Evolutionary conservation across 2,797 vertebrate genomes (phyloP), one percentile per base, ranked within the genome.

Genomic region (Cheirogaleus major): DNA sequence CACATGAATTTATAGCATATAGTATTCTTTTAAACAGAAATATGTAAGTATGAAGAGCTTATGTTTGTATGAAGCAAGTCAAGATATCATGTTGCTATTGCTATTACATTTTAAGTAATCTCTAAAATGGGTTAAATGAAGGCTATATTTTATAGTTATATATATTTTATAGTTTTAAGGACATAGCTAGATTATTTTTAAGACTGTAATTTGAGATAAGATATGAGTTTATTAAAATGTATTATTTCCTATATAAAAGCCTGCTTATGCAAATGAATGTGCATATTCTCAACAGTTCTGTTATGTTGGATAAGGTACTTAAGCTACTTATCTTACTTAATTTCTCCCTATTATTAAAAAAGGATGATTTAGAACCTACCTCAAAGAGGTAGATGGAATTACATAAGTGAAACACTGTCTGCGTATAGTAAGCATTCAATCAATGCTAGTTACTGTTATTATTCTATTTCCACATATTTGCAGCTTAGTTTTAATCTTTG

Each of bases 211-310:
- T 96, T 81, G 41, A 83, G 82, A 95, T 78, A 87, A 80, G 32
- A 61, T 73, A 63, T 50, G 43, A 80, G 23, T 95, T 95, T 95
- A 96, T 95, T 93, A 94, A 97, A 97, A 90, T 95, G 43, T 70
- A 88, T 89, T 55, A 65, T 97, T 91, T 94, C 65, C 61, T 87
- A 50, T 89, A 80, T 94, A 81, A 89, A 96, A 89, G 20, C 18
- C 35, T 94, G 61, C 86, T 91, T 96, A 97, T 96, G 89, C 67
- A 97, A 96, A 96, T 94, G 18, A 73, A 95, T 97, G 92, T 85
- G 38, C 52, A 94, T 96, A 76, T 86, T 92, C 32, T 94, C 27
- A 87, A 17, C 23, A 78, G 9, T 89, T 86, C 41, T 89, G 35
- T 89, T 35, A 76, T n/a, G 2, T 67, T 95, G 32, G 41, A 45